Evolutionary conservation across 2,797 vertebrate genomes (phyloP).

Genomic region (Eutrigla gurnardus): DNA sequence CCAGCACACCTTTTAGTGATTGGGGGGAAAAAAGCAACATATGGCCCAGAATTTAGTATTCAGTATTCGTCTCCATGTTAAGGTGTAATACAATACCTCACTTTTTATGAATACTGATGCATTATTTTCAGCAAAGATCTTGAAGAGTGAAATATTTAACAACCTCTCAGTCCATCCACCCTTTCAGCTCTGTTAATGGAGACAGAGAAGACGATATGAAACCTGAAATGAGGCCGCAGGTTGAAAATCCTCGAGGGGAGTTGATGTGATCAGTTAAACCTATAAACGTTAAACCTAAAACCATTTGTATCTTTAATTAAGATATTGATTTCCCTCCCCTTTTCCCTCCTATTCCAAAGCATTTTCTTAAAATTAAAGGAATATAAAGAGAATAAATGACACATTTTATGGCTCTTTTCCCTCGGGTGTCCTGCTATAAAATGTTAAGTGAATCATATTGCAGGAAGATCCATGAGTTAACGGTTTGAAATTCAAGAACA

Average conservation of each 20-base stretch:
- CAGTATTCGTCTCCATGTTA: neutral
- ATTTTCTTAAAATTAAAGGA: neutral
- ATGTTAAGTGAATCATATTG: neutral
- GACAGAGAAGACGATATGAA: neutral
- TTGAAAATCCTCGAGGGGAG: neutral
- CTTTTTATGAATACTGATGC: neutral
- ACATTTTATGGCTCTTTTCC: neutral
- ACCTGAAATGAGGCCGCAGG: neutral
- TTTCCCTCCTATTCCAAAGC: neutral
- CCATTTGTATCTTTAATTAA: conserved; percentile 23
- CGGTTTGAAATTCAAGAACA: neutral
- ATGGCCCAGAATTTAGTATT: neutral
- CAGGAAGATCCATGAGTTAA: neutral
- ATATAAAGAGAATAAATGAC: neutral
- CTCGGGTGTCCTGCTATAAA: neutral
- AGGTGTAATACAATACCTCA: neutral
- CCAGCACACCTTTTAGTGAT: neutral
- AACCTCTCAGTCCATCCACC: neutral
- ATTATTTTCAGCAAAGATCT: neutral
- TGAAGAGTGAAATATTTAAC: conserved; percentile 7
- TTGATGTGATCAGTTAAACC: conserved; percentile 6
- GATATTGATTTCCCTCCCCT: neutral
- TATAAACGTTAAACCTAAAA: conserved; percentile 9
- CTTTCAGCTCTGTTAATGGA: neutral
- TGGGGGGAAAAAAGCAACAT: neutral